A percentile compares a stretch with the other conserved stretches of the same genome.
phyloP scores from a whole-genome alignment of 2,113 vertebrate species.

The Parotia lawesii region DNA sequence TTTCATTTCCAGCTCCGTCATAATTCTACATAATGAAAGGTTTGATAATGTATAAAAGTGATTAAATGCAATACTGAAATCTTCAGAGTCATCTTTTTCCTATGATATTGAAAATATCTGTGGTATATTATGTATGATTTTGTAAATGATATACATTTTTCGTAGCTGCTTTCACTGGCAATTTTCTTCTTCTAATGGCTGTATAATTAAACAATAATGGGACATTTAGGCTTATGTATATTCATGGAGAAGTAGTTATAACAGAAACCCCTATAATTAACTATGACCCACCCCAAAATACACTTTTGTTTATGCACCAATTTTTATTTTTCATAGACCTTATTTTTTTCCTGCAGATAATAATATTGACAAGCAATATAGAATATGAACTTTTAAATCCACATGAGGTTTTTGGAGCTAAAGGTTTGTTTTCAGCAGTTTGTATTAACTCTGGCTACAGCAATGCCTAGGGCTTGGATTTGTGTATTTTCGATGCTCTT shows the following conservation, averaged over 20 bases:
- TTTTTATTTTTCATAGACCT: neutral
- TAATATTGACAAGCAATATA: neutral
- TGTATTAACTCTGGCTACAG: neutral
- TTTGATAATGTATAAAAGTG: conserved; percentile 23
- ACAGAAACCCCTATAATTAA: conserved; percentile 60
- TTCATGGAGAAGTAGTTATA: conserved; percentile 44
- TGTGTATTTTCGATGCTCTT: neutral
- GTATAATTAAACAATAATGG: conserved; percentile 67
- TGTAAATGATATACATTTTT: conserved; percentile 57
- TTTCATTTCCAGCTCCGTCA: neutral
- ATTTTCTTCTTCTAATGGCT: conserved; percentile 64
- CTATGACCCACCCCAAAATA: neutral
- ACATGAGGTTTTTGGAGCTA: neutral
- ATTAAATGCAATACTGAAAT: conserved; percentile 39
- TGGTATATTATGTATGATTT: conserved; percentile 12
- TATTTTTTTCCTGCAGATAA: neutral
- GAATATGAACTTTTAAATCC: neutral
- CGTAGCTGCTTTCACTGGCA: conserved; percentile 54
- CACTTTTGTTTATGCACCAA: neutral
- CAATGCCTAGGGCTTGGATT: neutral
- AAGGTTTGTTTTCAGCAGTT: neutral
- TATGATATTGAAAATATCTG: conserved; percentile 24
- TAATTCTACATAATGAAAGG: conserved; percentile 41
- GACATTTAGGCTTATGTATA: conserved; percentile 60
- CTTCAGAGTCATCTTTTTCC: conserved; percentile 19